These are phyloP conservation scores for Leptogaster cylindrica DNA, from an alignment of 2,888 invertebrate species.

Conservation along the genomic window DNA sequence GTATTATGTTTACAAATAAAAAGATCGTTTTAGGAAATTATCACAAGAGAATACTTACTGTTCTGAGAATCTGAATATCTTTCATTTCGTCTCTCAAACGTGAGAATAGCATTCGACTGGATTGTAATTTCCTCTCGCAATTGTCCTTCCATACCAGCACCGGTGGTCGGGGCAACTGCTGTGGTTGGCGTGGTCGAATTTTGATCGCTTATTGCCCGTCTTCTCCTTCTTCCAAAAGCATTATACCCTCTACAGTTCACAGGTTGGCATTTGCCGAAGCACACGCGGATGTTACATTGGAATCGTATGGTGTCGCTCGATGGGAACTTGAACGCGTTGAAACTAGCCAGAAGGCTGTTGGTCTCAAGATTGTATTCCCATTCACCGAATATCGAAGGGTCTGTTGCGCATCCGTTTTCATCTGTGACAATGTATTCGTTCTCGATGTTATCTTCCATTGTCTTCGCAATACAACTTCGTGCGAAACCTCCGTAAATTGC, in stretches of 20 bases:
- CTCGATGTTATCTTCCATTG: slow-evolving; percentile 85
- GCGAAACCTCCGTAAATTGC: slow-evolving; percentile 94
- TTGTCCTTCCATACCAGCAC: slow-evolving; percentile 74
- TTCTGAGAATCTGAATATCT: slow-evolving; percentile 79
- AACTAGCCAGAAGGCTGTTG: slow-evolving; percentile 83
- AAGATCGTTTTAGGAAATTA: too few relatives aligned
- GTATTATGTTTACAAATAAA: background rate
- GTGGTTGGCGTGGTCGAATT: slow-evolving; percentile 58
- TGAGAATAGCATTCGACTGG: slow-evolving; percentile 88
- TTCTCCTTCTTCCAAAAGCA: slow-evolving; percentile 83
- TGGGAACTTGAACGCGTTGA: slow-evolving; percentile 95
- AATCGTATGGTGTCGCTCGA: slow-evolving; percentile 92
- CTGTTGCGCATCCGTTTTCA: slow-evolving; percentile 92
- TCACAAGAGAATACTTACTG: slow-evolving; percentile 69
- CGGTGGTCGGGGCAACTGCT: slow-evolving; percentile 67
- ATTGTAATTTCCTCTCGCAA: slow-evolving; percentile 92
- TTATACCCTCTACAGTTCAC: slow-evolving; percentile 92
- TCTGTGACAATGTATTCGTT: slow-evolving; percentile 93
- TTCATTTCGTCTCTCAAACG: slow-evolving; percentile 84
- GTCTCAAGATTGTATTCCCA: slow-evolving; percentile 89
- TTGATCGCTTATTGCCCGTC: slow-evolving; percentile 64
- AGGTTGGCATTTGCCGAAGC: slow-evolving; percentile 94
- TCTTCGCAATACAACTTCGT: slow-evolving; percentile 90
- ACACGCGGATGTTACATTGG: slow-evolving; percentile 94
- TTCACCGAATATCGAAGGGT: slow-evolving; percentile 90